Base-by-base conservation (phyloP, 2,888 invertebrate species). In the Ophion obscuratus region DNA sequence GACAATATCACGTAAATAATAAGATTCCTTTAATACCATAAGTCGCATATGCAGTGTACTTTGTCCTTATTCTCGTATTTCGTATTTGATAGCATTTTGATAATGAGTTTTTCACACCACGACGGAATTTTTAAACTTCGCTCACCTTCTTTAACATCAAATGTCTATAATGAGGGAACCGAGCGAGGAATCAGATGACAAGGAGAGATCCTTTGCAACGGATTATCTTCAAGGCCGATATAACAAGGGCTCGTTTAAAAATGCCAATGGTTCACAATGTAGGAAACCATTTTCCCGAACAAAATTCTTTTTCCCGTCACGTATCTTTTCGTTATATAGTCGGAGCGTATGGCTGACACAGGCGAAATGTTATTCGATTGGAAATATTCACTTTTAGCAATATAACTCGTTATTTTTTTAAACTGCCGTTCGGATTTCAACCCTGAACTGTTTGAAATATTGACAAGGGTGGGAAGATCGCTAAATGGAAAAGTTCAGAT, bases 401-500 rank as follows among this genome's bases (percentile, higher is more conserved):
- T 9, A 27, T 14, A 67, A 44, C 4, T 36, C n/a, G 5, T 7
- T 24, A 27, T 44, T 17, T 47, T 14, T 40, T 24, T 11, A 27
- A 17, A 2, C 27, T 27, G 68, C 7, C 20, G 7, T 70, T 27
- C 2, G 7, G 27, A 6, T 17, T 24, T 11, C 2, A 27, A 27
- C 1, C 2, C 27, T 27, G n/a, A 17, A 68, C 68, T 14, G 62
- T 31, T 47, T 61, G 1, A 36, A 61, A 64, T 36, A 24, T 40
- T 31, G 27, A 61, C 17, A 7, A 27, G 68, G 64, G 62, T 53
- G 27, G 61, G n/a, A 20, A 61, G 6, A 75, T 75, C 74, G 66
- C 44, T 62, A 61, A 44, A 70, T 71, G 66, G 57, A 66, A 75
- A 68, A 20, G 47, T 80, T 70, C 17, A 64, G 44, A 73, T 64